A percentile compares a stretch with the other conserved stretches of the same genome.
phyloP scores from a whole-genome alignment of 1,140 invertebrate species.

The Hydropsyche tenuis region DNA sequence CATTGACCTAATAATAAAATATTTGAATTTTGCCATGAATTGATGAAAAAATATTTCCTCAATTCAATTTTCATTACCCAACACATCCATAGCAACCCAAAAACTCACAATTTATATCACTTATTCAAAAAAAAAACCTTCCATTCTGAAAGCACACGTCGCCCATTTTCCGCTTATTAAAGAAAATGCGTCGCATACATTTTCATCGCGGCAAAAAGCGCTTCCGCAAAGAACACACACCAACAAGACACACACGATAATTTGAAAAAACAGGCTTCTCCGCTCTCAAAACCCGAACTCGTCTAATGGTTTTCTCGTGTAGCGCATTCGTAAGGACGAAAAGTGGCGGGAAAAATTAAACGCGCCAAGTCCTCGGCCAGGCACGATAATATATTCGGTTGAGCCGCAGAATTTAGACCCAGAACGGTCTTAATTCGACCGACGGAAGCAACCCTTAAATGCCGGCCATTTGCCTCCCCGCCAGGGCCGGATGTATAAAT shows the following conservation, averaged over 20 bases:
- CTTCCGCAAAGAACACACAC: not conserved
- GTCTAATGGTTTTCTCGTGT: constrained; percentile 18
- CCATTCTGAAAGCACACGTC: too few species aligned
- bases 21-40: not conserved
- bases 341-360: not conserved
- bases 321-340: not conserved
- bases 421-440: constrained; percentile 21
- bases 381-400: too few species aligned
- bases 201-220: too few species aligned
- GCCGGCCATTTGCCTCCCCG: constrained; percentile 10
- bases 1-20: not conserved
- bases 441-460: constrained; percentile 15
- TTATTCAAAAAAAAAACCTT: too few species aligned
- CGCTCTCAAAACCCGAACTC: not conserved
- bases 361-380: not conserved
- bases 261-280: not conserved
- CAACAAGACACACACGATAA: not conserved
- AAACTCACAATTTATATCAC: too few species aligned
- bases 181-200: too few species aligned
- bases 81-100: too few species aligned
- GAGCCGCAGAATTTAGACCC: too few species aligned
- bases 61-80: too few species aligned
- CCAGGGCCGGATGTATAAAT: constrained; percentile 1
- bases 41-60: not conserved
- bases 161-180: too few species aligned